Evolutionary conservation across 1,140 invertebrate genomes (phyloP), one percentile per base, ranked within the genome.

Genomic region (Potamilus streckersoni): DNA sequence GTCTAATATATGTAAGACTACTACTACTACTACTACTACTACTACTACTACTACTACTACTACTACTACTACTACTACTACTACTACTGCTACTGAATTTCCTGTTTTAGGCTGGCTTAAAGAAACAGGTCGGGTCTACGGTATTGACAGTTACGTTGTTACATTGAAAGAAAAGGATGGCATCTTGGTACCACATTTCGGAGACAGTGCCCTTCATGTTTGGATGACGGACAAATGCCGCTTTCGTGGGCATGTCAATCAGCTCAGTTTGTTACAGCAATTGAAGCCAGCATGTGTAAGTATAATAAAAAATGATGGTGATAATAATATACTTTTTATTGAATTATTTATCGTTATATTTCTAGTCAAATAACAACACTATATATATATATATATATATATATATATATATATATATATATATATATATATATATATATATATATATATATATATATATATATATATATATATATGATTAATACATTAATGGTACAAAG

Each of bases 91-190:
- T 20, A 20, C 31, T n/a, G 13, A 27, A 65, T 65, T 12, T 65
- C 64, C 14, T 65, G 3, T 65, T 27, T 23, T 31, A 77, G 81
- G 79, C 23, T 77, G 76, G 74, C 64, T 76, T 19, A 73, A 71
- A 58, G 19, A 65, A 6, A 69, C 73, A 5, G 81, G 80, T 13
- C 56, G 64, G 17, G 73, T 82, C 58, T 84, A 82, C 66, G 75
- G 80, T 13, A 75, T 84, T 1, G 83, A 84, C 69, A 80, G 70
- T 19, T 80, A 81, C 72, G 73, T 82, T 31, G 71, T 82, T 15
- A 78, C 81, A 49, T 72, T 78, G 65, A 74, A 38, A 12, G 73
- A 81, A n/a, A 70, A 75, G 16, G 72, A 68, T 14, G 73, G 69
- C 1, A 65, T 69, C 19, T 55, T 84, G 23, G 78, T 80, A 20